These are phyloP conservation scores for Ascaphus truei DNA, from an alignment of 2,113 vertebrate species.

Conservation along the genomic window DNA sequence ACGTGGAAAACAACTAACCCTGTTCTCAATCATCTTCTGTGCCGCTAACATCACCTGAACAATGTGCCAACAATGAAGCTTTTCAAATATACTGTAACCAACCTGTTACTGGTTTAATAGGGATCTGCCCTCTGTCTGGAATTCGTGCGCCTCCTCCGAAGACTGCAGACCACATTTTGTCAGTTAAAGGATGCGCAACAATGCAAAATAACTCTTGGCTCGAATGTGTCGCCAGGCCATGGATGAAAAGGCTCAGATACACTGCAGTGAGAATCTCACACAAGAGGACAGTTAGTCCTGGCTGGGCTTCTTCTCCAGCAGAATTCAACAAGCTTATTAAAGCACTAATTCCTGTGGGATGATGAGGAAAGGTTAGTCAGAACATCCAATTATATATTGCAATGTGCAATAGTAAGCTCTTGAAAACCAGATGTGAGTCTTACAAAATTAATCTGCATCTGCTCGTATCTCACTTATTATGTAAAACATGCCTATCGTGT, in stretches of 20 bases:
- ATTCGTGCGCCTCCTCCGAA: constrained; percentile 85
- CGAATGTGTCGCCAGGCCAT: constrained; percentile 93
- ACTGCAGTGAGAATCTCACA: constrained; percentile 94
- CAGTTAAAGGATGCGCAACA: constrained; percentile 86
- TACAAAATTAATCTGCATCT: too few relatives aligned
- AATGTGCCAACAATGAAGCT: not conserved
- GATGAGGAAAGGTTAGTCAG: too few relatives aligned
- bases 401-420: too few relatives aligned
- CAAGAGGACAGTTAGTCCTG: constrained; percentile 82
- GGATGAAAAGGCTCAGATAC: constrained; percentile 91
- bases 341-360: constrained; percentile 69
- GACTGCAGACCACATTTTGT: constrained; percentile 87
- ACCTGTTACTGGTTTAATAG: constrained; percentile 68
- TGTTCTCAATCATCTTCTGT: too few relatives aligned
- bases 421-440: too few relatives aligned
- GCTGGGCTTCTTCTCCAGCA: constrained; percentile 87
- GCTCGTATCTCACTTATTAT: too few relatives aligned
- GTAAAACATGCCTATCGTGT: too few relatives aligned
- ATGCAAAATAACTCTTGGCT: constrained; percentile 89
- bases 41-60: too few relatives aligned
- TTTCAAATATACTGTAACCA: constrained; percentile 42
- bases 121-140: constrained; percentile 59
- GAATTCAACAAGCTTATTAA: constrained; percentile 78
- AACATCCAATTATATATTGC: too few relatives aligned
- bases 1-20: too few relatives aligned